Conservation (phyloP, 2,888 invertebrate genomes). For the Tortricodes alternella region DNA sequence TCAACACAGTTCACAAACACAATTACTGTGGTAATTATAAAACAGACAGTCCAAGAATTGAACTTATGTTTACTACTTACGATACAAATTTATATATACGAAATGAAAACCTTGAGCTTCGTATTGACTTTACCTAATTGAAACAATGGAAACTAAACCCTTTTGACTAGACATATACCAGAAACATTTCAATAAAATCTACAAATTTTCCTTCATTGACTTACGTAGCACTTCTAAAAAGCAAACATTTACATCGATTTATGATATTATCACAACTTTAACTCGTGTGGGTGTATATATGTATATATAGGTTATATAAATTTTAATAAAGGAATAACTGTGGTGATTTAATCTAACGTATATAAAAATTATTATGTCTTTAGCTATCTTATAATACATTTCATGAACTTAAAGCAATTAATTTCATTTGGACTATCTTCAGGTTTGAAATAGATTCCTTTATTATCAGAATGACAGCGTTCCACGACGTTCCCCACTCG, state of each 20-base stretch:
- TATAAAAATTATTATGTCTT: conserved; percentile 64
- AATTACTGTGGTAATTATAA: not conserved
- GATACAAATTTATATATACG: not conserved
- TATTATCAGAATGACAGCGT: conserved; percentile 35
- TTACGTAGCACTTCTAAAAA: conserved; percentile 37
- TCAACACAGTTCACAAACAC: conserved; percentile 14
- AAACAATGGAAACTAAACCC: conserved; percentile 11
- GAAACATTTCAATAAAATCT: conserved; percentile 15
- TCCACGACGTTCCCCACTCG: not conserved
- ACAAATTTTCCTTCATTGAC: conserved; percentile 18
- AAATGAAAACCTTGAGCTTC: conserved; percentile 29
- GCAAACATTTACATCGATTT: conserved; percentile 40
- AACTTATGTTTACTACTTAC: not conserved
- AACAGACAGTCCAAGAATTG: conserved; percentile 4
- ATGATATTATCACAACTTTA: conserved; percentile 65
- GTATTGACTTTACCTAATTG: conserved; percentile 24
- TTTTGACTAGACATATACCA: conserved; percentile 2
- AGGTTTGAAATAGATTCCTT: conserved; percentile 77
- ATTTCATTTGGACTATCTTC: conserved; percentile 64
- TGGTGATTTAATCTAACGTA: conserved; percentile 57
- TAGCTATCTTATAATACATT: conserved; percentile 52
- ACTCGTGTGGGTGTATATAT: conserved; percentile 53
- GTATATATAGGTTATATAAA: conserved; percentile 17
- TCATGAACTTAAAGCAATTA: conserved; percentile 55
- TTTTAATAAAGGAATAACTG: conserved; percentile 52